Evolutionary conservation across 2,888 invertebrate genomes (phyloP).

Genomic region (Dilophus febrilis): DNA sequence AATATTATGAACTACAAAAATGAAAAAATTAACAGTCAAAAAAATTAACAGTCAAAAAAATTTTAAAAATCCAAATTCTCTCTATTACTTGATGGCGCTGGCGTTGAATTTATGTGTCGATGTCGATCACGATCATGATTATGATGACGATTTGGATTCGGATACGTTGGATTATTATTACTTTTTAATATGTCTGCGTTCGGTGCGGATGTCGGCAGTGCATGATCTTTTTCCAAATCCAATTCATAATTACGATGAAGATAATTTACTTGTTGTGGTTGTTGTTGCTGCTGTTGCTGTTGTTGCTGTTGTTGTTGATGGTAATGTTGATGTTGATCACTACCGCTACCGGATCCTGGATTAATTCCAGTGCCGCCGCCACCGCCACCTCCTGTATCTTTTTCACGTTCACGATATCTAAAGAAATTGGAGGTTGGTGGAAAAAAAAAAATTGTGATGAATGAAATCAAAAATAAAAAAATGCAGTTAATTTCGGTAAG

Average conservation of each 20-base stretch:
- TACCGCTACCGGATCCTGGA: conserved; percentile 3
- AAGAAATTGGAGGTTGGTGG: not conserved
- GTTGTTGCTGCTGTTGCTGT: conserved; percentile 14
- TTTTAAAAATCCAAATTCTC: too few species aligned
- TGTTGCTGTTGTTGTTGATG: conserved; percentile 5
- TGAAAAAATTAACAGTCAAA: too few species aligned
- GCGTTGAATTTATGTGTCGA: conserved; percentile 23
- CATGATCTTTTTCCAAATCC: conserved; percentile 56
- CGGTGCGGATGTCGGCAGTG: conserved; percentile 54
- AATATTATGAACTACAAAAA: conserved; percentile 30
- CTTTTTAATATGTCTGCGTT: conserved; percentile 64
- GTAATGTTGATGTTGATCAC: too few species aligned
- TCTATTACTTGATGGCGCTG: conserved; percentile 26
- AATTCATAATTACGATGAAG: conserved; percentile 40
- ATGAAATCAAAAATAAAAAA: not conserved
- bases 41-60: too few species aligned
- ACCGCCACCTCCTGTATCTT: conserved; percentile 14
- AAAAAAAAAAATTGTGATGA: not conserved
- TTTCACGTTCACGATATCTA: conserved; percentile 10
- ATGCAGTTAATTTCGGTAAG: too few species aligned
- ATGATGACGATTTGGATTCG: conserved; percentile 46
- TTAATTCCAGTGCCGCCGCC: too few species aligned
- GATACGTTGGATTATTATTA: conserved; percentile 57
- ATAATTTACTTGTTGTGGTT: conserved; percentile 22
- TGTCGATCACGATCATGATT: conserved; percentile 22